A percentile compares a stretch with the other conserved stretches of the same genome.
Evolutionary conservation across 2,888 invertebrate species (phyloP).

Genomic region (Balanococcus diminutus): DNA sequence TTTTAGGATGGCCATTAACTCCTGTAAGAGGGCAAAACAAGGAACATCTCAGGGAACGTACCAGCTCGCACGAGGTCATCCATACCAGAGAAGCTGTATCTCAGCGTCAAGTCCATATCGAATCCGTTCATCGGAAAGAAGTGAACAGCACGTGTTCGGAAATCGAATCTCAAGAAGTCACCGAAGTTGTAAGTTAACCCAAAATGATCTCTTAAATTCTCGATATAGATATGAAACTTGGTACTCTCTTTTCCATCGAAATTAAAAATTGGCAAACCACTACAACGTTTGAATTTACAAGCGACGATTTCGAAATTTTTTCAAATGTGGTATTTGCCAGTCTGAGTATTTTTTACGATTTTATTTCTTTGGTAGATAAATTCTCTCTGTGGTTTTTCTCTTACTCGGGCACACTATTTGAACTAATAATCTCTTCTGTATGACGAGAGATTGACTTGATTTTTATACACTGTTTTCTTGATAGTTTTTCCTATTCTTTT

Average conservation of each 20-base stretch:
- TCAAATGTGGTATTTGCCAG: too few species aligned
- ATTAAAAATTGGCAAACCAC: background rate
- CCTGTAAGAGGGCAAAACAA: constrained; percentile 44
- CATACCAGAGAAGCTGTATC: background rate
- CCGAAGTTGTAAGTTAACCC: constrained; percentile 50
- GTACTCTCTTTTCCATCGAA: background rate
- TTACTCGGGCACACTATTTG: background rate
- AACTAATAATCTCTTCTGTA: background rate
- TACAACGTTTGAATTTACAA: too few species aligned
- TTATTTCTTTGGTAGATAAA: background rate
- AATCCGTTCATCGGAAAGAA: constrained; percentile 32
- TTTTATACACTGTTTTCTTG: background rate
- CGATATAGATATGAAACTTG: constrained; percentile 37
- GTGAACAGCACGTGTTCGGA: constrained; percentile 41
- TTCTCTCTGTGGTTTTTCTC: background rate
- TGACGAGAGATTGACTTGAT: background rate
- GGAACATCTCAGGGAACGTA: constrained; percentile 15
- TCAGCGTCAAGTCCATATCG: constrained; percentile 39
- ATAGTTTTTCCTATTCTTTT: background rate
- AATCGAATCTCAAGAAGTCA: constrained; percentile 47
- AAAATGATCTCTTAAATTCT: background rate
- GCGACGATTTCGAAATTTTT: too few species aligned
- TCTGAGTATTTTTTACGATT: background rate
- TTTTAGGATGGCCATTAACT: constrained; percentile 47
- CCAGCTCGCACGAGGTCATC: constrained; percentile 30